These are phyloP conservation scores for Phataginus tricuspis DNA, from an alignment of 2,797 vertebrate species.

Conservation along the genomic window DNA sequence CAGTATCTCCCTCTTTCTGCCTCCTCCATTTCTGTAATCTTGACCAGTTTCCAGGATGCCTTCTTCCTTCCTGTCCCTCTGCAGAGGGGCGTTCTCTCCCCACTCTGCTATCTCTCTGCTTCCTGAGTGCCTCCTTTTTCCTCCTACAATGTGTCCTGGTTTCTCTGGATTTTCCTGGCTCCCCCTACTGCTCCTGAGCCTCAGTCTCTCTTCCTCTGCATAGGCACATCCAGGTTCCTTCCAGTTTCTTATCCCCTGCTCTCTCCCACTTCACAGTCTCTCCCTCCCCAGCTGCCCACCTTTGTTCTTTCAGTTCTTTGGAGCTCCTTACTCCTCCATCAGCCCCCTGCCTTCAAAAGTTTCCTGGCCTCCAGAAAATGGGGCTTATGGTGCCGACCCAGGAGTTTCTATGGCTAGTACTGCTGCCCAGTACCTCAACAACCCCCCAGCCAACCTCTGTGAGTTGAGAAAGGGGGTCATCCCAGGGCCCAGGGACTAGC, in stretches of 20 bases:
- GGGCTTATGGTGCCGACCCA: neutral
- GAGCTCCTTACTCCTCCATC: neutral
- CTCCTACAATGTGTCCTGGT: neutral
- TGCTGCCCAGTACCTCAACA: neutral
- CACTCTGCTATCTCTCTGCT: neutral
- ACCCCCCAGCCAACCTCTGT: neutral
- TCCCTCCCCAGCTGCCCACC: neutral
- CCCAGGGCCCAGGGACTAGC: conserved; percentile 71
- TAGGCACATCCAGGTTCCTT: conserved; percentile 20
- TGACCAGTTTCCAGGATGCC: neutral
- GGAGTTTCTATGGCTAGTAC: neutral
- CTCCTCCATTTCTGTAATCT: neutral
- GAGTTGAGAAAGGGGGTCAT: conserved; percentile 74
- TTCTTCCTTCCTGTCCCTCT: neutral
- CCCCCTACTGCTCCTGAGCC: neutral
- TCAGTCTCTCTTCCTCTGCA: neutral
- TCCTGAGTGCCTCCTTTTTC: neutral
- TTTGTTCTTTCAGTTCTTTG: neutral
- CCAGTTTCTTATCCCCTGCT: neutral
- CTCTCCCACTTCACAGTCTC: neutral
- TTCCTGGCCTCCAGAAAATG: neutral
- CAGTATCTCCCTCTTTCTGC: neutral
- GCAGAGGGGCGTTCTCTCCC: neutral
- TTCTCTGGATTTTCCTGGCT: neutral
- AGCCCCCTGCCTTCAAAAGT: neutral